Evolutionary conservation across 2,888 invertebrate genomes (phyloP).

Genomic region (Orgyia antiqua): DNA sequence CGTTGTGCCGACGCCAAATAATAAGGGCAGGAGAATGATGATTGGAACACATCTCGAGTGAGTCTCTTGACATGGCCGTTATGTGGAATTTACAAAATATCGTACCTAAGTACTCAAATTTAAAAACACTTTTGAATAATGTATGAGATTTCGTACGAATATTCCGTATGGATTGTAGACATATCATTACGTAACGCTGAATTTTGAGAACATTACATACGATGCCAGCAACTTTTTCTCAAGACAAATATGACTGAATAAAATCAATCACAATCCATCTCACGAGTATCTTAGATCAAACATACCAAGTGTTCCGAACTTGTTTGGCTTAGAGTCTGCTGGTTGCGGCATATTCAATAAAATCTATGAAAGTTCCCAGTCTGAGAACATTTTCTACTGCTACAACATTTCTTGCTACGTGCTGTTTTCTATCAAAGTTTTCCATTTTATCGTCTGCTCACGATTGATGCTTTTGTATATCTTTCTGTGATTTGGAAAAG

Average conservation of each 20-base stretch:
- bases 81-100: too few relatives aligned
- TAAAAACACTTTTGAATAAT: too few relatives aligned
- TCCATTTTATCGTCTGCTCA: slow-evolving; percentile 47
- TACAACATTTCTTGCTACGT: slow-evolving; percentile 51
- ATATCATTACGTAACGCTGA: slow-evolving; percentile 20
- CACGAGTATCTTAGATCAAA: slow-evolving; percentile 53
- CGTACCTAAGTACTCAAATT: too few relatives aligned
- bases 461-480: slow-evolving; percentile 33
- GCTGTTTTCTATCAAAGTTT: slow-evolving; percentile 72
- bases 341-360: slow-evolving; percentile 61
- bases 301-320: slow-evolving; percentile 48
- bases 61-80: too few relatives aligned
- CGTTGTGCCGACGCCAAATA: neutral
- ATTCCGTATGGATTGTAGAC: too few relatives aligned
- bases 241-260: slow-evolving; percentile 48
- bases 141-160: too few relatives aligned
- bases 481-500: slow-evolving; percentile 4
- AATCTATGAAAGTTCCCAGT: slow-evolving; percentile 50
- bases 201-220: slow-evolving; percentile 13
- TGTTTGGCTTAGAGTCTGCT: slow-evolving; percentile 50
- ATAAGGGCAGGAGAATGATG: slow-evolving; percentile 2
- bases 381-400: slow-evolving; percentile 50
- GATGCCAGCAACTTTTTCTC: slow-evolving; percentile 32
- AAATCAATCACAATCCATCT: slow-evolving; percentile 65
- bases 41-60: too few relatives aligned